Conservation (phyloP, 2,888 invertebrate genomes). For the Scaeva pyrastri region DNA sequence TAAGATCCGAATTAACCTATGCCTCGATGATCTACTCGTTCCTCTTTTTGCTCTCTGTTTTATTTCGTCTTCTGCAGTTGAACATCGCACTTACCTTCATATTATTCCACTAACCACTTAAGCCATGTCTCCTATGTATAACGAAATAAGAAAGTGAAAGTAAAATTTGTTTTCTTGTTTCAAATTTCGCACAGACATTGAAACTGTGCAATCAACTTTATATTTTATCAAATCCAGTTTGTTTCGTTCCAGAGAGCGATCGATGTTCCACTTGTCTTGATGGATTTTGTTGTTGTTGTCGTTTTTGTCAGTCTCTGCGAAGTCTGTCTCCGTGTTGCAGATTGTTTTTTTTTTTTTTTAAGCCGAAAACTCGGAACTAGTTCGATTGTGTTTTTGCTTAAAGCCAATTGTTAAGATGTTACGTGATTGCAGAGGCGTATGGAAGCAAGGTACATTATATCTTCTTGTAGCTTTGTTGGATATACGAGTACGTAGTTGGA, state of each 20-base stretch:
- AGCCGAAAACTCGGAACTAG: constrained; percentile 20
- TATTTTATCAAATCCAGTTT: constrained; percentile 32
- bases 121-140: constrained; percentile 27
- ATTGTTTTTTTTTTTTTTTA: not conserved
- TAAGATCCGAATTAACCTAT: constrained; percentile 32
- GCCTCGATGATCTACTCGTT: constrained; percentile 23
- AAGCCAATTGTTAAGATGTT: constrained; percentile 17
- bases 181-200: constrained; percentile 42
- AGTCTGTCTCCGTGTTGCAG: not conserved
- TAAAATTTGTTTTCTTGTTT: constrained; percentile 49
- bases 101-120: constrained; percentile 50
- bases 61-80: constrained; percentile 25
- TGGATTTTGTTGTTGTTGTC: not conserved
- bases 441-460: not conserved
- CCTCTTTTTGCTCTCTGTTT: constrained; percentile 18
- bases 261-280: constrained; percentile 42
- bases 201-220: constrained; percentile 40
- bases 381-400: not conserved
- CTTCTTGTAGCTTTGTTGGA: not conserved
- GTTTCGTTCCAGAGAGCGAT: constrained; percentile 59
- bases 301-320: not conserved
- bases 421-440: constrained; percentile 19
- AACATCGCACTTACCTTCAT: constrained; percentile 33
- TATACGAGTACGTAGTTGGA: not conserved
- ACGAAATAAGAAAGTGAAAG: constrained; percentile 74